A percentile compares a stretch with the other conserved stretches of the same genome.
phyloP scores from a whole-genome alignment of 2,797 vertebrate genomes.

The Tenualosa ilisha region DNA sequence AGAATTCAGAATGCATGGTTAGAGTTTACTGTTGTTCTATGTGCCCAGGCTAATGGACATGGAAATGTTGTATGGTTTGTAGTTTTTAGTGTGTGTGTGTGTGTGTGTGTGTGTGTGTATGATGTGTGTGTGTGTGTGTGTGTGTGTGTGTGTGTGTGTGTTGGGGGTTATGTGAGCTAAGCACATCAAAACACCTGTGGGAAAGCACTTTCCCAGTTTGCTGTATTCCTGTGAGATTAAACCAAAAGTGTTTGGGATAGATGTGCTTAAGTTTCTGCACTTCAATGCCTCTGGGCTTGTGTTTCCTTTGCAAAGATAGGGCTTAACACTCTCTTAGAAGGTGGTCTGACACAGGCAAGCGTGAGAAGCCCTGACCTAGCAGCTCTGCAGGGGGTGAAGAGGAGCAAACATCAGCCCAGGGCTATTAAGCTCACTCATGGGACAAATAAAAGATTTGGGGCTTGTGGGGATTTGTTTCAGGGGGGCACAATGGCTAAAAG shows the following conservation, averaged over 20 bases:
- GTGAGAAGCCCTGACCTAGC: conserved; percentile 76
- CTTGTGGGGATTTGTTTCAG: conserved; percentile 60
- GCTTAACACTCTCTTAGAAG: conserved; percentile 79
- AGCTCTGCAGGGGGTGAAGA: conserved; percentile 60
- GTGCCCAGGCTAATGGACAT: not conserved
- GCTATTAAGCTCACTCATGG: conserved; percentile 79
- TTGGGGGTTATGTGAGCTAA: conserved; percentile 32
- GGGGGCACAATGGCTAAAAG: conserved; percentile 75
- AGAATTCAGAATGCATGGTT: not conserved
- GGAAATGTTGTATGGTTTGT: not conserved
- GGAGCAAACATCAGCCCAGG: conserved; percentile 83
- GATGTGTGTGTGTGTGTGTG: not conserved
- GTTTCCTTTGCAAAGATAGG: conserved; percentile 78
- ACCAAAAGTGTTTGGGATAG: conserved; percentile 77
- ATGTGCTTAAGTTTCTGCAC: conserved; percentile 66
- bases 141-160: not conserved
- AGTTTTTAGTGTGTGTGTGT: not conserved
- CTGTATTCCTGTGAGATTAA: conserved; percentile 88
- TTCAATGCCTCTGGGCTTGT: conserved; percentile 74
- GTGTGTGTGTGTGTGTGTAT: not conserved
- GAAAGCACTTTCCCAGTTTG: conserved; percentile 77
- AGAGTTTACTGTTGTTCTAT: not conserved
- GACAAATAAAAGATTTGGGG: conserved; percentile 82
- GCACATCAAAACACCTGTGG: conserved; percentile 77
- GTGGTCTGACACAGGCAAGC: conserved; percentile 78